Conservation (phyloP, 2,113 vertebrate species). For the Jacana jacana region DNA sequence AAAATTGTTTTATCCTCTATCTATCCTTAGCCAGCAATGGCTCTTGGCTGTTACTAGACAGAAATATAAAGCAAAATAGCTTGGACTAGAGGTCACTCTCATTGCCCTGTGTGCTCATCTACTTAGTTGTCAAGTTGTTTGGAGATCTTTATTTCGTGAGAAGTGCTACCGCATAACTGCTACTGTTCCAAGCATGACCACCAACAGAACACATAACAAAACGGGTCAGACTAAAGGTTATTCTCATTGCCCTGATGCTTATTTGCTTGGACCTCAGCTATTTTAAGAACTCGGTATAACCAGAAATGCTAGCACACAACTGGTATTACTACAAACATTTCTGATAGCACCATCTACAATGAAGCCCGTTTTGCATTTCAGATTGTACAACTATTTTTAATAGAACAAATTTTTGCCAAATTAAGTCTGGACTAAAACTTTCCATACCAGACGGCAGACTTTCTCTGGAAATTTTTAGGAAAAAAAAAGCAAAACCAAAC, state of each 20-base stretch:
- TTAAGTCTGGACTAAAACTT: not conserved
- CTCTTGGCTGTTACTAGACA: accelerated
- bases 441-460: slow-evolving; percentile 5
- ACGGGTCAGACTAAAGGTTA: not conserved
- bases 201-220: not conserved
- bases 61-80: not conserved
- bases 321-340: not conserved
- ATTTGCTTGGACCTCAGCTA: not conserved
- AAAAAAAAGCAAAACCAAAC: not conserved
- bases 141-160: not conserved
- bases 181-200: not conserved
- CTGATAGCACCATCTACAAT: not conserved
- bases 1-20: not conserved
- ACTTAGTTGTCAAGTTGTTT: not conserved
- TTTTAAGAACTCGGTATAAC: not conserved
- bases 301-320: not conserved
- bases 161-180: not conserved
- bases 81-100: not conserved
- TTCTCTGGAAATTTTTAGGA: not conserved
- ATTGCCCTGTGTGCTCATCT: not conserved
- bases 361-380: not conserved
- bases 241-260: not conserved
- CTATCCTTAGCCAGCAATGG: not conserved
- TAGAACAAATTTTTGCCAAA: not conserved
- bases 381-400: not conserved